Base-by-base conservation (phyloP, 2,797 vertebrate genomes). In the Oreochromis mossambicus region DNA sequence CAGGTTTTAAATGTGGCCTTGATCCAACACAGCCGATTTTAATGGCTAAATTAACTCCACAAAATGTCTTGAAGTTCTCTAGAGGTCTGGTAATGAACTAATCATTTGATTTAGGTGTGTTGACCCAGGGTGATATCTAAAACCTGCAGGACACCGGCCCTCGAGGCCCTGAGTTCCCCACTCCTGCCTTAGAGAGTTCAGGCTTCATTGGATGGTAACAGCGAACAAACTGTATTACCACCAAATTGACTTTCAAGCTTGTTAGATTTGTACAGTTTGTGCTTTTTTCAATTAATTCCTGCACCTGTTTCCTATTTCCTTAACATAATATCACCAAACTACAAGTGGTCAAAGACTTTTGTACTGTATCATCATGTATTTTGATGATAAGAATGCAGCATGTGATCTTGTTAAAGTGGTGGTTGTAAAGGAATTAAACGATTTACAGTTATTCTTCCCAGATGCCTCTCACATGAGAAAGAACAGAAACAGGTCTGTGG, bases 381-480 rank as follows among this genome's bases (percentile, higher is more conserved):
- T 32, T 0, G 0, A n/a, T 75, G 43, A 75, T 75, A 48, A 32
- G 6, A 32, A 50, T 75, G 12, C 0, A 32, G 26, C 70, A 32
- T 0, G 24, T 13, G 9, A 50, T 8, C 6, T 50, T 48, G 43
- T 75, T 50, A 50, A 19, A 10, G 70, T 50, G 68, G 43, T 50
- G 43, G 26, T 75, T 50, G n/a, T 75, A 1, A 4, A 15, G 17
- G 29, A 50, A 50, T n/a, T 2, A 32, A 50, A 50, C 11, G 19
- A 32, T 3, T 32, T 50, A 12, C 15, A 50, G 9, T 48, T 50
- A n/a, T 50, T 75, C 29, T 50, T n/a, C 24, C 43, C 26, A 75
- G 68, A 32, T 29, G 26, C 43, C 70, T 75, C 26, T n/a, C 70
- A 75, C 17, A 32, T 75, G 70, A 75, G 17, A 75, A 50, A 1